Conservation (phyloP, 2,888 invertebrate genomes). For the Scaptodrosophila latifasciaeformis region DNA sequence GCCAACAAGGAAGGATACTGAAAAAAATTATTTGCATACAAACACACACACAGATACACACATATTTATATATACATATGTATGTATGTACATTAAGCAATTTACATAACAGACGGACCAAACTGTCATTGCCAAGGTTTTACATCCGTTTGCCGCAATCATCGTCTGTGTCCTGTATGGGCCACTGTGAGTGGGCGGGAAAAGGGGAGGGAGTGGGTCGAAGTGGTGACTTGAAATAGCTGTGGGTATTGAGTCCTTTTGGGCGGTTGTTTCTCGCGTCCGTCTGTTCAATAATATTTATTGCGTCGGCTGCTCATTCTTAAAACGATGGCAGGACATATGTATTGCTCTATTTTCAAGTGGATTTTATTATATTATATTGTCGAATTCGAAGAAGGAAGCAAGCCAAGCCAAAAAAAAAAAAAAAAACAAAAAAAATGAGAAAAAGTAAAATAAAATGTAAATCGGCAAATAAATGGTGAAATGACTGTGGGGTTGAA, state of each 20-base stretch:
- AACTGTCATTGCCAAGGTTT: constrained; percentile 67
- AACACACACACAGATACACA: constrained; percentile 11
- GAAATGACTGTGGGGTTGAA: too few relatives aligned
- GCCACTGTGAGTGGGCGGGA: neutral
- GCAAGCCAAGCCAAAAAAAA: neutral
- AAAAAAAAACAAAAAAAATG: neutral
- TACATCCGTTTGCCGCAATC: constrained; percentile 66
- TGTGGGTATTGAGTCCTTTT: too few relatives aligned
- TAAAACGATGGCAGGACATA: constrained; percentile 57
- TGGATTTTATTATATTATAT: constrained; percentile 47
- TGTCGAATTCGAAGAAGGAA: constrained; percentile 9
- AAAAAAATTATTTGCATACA: constrained; percentile 22
- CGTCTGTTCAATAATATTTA: constrained; percentile 63
- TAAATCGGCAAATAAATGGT: neutral
- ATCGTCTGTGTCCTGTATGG: constrained; percentile 33
- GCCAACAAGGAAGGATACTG: constrained; percentile 11
- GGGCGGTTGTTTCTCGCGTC: too few relatives aligned
- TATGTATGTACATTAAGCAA: constrained; percentile 17
- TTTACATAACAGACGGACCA: constrained; percentile 63
- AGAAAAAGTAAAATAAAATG: neutral
- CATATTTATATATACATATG: constrained; percentile 18
- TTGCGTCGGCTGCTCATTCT: constrained; percentile 61
- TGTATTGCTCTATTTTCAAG: constrained; percentile 64
- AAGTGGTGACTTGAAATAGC: neutral
- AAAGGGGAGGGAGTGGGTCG: neutral